A percentile compares a stretch with the other conserved stretches of the same genome.
Conservation (phyloP, 2,113 vertebrate genomes). For the Alligator mississippiensis region DNA sequence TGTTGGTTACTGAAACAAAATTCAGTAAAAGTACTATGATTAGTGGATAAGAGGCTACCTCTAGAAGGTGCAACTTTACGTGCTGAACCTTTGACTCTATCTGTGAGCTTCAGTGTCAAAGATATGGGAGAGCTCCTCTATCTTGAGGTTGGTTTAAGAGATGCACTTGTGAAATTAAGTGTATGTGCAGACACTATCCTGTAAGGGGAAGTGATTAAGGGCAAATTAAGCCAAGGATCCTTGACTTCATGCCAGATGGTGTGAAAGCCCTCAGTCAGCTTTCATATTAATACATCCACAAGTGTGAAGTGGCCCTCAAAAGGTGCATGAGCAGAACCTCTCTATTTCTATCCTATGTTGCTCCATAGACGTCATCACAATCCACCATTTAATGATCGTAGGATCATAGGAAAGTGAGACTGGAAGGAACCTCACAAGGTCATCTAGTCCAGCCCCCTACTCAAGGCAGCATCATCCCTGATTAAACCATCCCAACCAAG, state of each 20-base stretch:
- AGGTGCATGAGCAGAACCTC: background rate
- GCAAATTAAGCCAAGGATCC: background rate
- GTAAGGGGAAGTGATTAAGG: background rate
- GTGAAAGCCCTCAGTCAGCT: background rate
- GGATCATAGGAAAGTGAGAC: too few relatives aligned
- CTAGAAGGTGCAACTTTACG: background rate
- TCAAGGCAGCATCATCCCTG: too few relatives aligned
- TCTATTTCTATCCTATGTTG: background rate
- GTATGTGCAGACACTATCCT: accelerated
- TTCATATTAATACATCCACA: background rate
- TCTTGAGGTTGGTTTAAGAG: background rate
- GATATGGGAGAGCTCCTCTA: accelerated
- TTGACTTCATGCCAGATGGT: background rate
- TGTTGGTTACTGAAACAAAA: background rate
- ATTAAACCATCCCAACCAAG: too few relatives aligned
- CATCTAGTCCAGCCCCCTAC: too few relatives aligned
- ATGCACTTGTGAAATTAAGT: background rate
- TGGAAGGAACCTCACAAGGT: too few relatives aligned
- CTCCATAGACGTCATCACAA: background rate
- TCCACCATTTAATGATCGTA: background rate
- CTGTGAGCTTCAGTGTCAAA: background rate
- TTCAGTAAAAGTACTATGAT: background rate
- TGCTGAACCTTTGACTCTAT: background rate
- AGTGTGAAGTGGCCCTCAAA: background rate
- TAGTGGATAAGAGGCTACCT: background rate